These are phyloP conservation scores for Zele albiditarsus DNA, from an alignment of 2,888 invertebrate species.

Conservation along the genomic window DNA sequence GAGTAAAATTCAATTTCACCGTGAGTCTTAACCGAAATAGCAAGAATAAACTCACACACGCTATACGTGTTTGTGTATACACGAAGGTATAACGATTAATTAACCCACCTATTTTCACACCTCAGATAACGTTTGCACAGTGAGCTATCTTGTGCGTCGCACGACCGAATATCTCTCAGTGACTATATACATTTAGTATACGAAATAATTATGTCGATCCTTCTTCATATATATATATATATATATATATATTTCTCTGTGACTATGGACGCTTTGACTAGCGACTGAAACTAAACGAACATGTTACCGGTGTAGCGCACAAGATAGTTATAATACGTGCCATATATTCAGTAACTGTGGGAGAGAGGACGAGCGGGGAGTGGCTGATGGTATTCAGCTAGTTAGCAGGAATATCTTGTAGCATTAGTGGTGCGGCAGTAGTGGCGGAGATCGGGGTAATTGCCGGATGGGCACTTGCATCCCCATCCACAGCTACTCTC, in stretches of 20 bases:
- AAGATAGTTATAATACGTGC: not conserved
- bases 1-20: not conserved
- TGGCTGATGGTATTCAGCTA: constrained; percentile 10
- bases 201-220: not conserved
- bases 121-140: constrained; percentile 4
- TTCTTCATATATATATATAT: not conserved
- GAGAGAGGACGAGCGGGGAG: not conserved
- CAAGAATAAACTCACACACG: not conserved
- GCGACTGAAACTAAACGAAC: not conserved
- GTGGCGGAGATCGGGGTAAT: constrained; percentile 30
- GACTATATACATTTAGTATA: not conserved
- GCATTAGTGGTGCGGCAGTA: constrained; percentile 30
- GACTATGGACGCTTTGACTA: not conserved
- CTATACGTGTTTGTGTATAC: not conserved
- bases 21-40: not conserved
- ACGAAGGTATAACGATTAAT: constrained; percentile 6
- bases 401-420: constrained; percentile 32
- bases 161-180: not conserved
- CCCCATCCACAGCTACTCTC: constrained; percentile 19
- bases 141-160: not conserved
- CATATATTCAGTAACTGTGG: not conserved
- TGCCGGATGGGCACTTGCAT: constrained; percentile 26
- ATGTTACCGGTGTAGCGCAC: not conserved
- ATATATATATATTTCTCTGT: not conserved
- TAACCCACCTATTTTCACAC: constrained; percentile 17